Evolutionary conservation across 2,888 invertebrate species (phyloP).

Genomic region (Acholoe squamosa): DNA sequence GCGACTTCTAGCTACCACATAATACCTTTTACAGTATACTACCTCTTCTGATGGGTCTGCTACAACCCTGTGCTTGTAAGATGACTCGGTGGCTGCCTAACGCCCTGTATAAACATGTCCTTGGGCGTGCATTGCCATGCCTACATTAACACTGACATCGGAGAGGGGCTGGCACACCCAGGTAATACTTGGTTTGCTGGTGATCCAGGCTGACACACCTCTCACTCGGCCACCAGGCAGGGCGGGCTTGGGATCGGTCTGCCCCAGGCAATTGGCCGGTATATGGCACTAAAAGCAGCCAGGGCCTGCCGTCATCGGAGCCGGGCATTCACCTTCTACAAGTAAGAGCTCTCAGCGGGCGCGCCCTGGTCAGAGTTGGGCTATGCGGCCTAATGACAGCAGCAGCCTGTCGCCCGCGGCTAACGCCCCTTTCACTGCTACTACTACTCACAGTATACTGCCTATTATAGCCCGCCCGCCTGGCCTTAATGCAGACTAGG

Average conservation of each 20-base stretch:
- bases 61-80: not conserved
- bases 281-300: conserved; percentile 25
- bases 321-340: not conserved
- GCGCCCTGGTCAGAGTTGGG: not conserved
- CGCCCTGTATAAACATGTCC: conserved; percentile 13
- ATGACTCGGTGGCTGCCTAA: not conserved
- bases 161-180: not conserved
- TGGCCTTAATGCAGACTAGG: conserved; percentile 16
- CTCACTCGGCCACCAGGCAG: not conserved
- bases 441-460: not conserved
- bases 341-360: conserved; percentile 46
- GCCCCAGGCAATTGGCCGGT: conserved; percentile 15
- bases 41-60: not conserved
- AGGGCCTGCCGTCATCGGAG: conserved; percentile 1
- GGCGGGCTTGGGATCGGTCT: not conserved
- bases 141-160: conserved; percentile 15
- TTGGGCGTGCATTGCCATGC: not conserved
- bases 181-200: not conserved
- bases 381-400: conserved; percentile 23
- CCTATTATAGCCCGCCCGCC: not conserved
- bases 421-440: conserved; percentile 38
- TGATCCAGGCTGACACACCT: not conserved
- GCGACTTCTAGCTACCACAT: no score
- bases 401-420: conserved; percentile 31
- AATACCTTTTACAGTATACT: not conserved